phyloP scores from a whole-genome alignment of 2,888 invertebrate species.

The Mayetiola destructor region DNA sequence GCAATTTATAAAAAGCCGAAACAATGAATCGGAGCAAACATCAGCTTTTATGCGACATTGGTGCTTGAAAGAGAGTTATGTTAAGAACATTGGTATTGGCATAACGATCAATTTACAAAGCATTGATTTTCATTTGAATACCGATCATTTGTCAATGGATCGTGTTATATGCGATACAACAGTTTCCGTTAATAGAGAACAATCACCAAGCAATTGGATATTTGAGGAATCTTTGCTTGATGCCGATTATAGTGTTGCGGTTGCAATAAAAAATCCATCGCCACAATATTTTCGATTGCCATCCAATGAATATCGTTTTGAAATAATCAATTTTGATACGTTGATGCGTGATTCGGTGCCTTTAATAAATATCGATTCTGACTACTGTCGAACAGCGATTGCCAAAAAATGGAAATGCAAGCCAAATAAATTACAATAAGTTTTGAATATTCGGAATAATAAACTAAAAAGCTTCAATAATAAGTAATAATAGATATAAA shows the following conservation, averaged over 20 bases:
- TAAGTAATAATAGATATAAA: too few relatives aligned
- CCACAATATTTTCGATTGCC: constrained; percentile 21
- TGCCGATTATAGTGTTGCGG: constrained; percentile 61
- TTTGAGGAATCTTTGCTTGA: constrained; percentile 76
- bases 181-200: constrained; percentile 45
- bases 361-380: constrained; percentile 38
- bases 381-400: constrained; percentile 44
- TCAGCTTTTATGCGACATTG: constrained; percentile 76
- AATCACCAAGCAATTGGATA: constrained; percentile 47
- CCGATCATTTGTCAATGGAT: constrained; percentile 37
- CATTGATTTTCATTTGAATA: constrained; percentile 57
- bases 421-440: too few relatives aligned
- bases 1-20: constrained; percentile 47
- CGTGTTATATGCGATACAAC: constrained; percentile 47
- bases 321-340: constrained; percentile 43
- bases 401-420: constrained; percentile 35
- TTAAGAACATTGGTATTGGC: constrained; percentile 80
- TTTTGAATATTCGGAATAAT: too few relatives aligned
- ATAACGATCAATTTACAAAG: constrained; percentile 61
- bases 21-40: constrained; percentile 49
- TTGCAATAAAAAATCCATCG: constrained; percentile 42
- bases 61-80: constrained; percentile 89
- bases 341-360: constrained; percentile 42
- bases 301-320: constrained; percentile 34
- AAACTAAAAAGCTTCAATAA: too few relatives aligned